Percentiles rank a stretch among this genome's conserved stretches.
Evolutionary conservation across 1,140 invertebrate species (phyloP).

Genomic region (Odontomachus brunneus): DNA sequence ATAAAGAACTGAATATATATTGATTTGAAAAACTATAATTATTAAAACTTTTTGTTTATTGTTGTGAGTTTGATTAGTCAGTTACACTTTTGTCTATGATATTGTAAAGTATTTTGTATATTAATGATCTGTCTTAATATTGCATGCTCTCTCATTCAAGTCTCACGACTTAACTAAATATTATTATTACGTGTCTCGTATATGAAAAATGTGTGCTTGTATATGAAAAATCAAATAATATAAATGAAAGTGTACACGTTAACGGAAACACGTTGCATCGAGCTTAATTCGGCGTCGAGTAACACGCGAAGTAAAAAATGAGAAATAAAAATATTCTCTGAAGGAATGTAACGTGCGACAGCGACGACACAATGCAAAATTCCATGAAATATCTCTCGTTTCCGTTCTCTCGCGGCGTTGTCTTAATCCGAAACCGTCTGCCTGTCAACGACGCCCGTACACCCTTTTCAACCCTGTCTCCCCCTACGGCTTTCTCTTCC

Average conservation of each 20-base stretch:
- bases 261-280: background rate
- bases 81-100: background rate
- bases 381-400: conserved; percentile 46
- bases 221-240: background rate
- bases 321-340: background rate
- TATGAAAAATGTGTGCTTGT: no score
- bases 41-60: no score
- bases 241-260: background rate
- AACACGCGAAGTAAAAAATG: background rate
- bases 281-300: background rate
- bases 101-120: background rate
- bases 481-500: background rate
- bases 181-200: background rate
- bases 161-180: background rate
- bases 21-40: no score
- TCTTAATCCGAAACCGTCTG: conserved; percentile 54
- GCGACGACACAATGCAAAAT: conserved; percentile 2
- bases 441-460: conserved; percentile 39
- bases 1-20: no score
- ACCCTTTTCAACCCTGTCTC: conserved; percentile 28
- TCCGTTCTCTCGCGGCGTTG: conserved; percentile 35
- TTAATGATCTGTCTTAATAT: conserved; percentile 28
- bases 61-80: no score
- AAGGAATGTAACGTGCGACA: conserved; percentile 12
- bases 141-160: background rate